Percentiles rank a stretch among this genome's conserved stretches.
Conservation (phyloP, 2,888 invertebrate genomes). For the Luffia ferchaultella region DNA sequence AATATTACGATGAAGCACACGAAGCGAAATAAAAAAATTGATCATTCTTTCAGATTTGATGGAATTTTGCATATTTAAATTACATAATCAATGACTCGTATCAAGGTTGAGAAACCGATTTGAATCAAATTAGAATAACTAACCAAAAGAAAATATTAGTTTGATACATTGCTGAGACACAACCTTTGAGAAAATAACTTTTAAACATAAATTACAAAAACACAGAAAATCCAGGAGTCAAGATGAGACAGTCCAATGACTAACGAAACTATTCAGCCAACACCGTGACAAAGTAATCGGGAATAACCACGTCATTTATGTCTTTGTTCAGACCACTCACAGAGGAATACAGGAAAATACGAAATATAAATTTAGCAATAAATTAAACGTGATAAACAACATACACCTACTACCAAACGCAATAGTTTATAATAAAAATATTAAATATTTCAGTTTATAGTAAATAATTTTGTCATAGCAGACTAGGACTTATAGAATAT, state of each 20-base stretch:
- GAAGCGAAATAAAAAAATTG: background rate
- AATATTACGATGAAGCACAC: slow-evolving; percentile 25
- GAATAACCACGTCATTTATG: background rate
- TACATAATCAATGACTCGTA: no score
- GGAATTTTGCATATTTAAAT: background rate
- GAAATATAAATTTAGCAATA: no score
- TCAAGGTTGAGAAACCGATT: no score
- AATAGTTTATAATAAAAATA: no score
- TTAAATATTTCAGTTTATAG: no score
- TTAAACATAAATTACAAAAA: background rate
- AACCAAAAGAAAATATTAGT: background rate
- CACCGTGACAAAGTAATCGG: background rate
- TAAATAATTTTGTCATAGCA: no score
- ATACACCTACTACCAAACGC: no score
- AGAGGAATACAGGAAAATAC: background rate
- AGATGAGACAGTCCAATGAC: slow-evolving; percentile 29
- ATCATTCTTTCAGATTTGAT: background rate
- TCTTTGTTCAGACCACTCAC: background rate
- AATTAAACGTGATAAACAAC: background rate
- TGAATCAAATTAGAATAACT: background rate
- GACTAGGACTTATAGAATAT: no score
- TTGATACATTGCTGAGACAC: no score
- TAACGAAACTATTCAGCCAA: slow-evolving; percentile 48
- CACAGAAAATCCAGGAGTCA: background rate
- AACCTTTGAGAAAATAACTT: background rate